Evolutionary conservation across 2,888 invertebrate species (phyloP).

Genomic region (Lycophotia porphyrea): DNA sequence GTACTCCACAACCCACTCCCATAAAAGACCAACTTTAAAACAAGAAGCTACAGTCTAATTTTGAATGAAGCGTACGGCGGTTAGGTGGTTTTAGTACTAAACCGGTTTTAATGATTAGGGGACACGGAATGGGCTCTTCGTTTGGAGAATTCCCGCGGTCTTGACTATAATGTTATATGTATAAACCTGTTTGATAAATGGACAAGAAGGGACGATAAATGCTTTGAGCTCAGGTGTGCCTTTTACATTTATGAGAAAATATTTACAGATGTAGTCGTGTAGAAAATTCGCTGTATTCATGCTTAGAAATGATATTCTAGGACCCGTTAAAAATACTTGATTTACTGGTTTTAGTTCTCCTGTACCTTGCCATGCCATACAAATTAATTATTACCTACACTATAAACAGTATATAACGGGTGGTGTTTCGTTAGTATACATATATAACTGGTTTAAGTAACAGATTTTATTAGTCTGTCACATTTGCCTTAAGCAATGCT

Average conservation of each 20-base stretch:
- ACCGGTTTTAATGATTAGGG: constrained; percentile 75
- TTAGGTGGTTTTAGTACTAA: constrained; percentile 53
- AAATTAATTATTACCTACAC: neutral
- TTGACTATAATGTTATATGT: constrained; percentile 58
- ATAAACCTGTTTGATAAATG: constrained; percentile 52
- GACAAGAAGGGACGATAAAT: constrained; percentile 33
- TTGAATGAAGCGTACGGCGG: constrained; percentile 30
- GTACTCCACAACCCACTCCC: constrained; percentile 49
- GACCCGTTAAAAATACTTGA: neutral
- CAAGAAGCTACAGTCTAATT: constrained; percentile 54
- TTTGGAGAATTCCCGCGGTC: constrained; percentile 69
- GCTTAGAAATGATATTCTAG: constrained; percentile 4
- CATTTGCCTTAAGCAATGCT: neutral
- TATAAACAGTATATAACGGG: neutral
- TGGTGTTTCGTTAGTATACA: no score
- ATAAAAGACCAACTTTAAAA: constrained; percentile 66
- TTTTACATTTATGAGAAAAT: constrained; percentile 29
- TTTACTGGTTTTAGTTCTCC: neutral
- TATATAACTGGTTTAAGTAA: constrained; percentile 1
- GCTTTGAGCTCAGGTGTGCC: constrained; percentile 36
- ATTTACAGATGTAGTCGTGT: constrained; percentile 15
- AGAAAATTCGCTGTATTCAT: constrained; percentile 9
- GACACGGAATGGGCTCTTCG: constrained; percentile 69
- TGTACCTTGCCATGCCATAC: neutral
- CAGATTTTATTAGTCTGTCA: neutral